Conservation (phyloP, 2,797 vertebrate genomes). For the Pelobates cultripes region DNA sequence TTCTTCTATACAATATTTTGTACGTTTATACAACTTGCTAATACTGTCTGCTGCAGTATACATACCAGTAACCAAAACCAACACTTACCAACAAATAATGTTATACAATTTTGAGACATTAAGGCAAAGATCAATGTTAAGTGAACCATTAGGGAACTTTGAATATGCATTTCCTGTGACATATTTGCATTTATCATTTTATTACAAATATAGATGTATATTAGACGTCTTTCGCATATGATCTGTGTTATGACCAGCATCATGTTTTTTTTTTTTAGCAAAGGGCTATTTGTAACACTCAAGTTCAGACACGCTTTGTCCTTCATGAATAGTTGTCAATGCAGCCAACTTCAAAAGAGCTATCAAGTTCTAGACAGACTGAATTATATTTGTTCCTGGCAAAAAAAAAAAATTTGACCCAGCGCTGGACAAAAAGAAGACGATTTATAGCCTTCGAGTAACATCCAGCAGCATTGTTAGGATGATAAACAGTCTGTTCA, state of each 20-base stretch:
- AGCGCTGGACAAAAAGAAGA: conserved; percentile 66
- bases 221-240: background rate
- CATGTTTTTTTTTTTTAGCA: conserved; percentile 54
- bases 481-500: conserved; percentile 81
- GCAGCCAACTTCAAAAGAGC: conserved; percentile 70
- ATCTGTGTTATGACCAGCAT: conserved; percentile 13
- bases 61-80: no score
- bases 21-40: no score
- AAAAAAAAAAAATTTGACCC: conserved; percentile 68
- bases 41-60: no score
- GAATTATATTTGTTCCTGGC: conserved; percentile 69
- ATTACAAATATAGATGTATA: background rate
- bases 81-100: no score
- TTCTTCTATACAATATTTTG: no score
- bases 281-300: conserved; percentile 66
- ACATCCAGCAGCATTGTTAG: conserved; percentile 70
- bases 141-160: no score
- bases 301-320: conserved; percentile 71
- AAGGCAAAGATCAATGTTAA: no score
- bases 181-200: background rate
- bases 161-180: no score
- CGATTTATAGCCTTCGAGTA: conserved; percentile 73
- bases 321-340: conserved; percentile 73
- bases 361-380: conserved; percentile 74
- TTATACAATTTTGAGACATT: no score